Evolutionary conservation across 2,888 invertebrate species (phyloP).

Genomic region (Gortyna flavago): DNA sequence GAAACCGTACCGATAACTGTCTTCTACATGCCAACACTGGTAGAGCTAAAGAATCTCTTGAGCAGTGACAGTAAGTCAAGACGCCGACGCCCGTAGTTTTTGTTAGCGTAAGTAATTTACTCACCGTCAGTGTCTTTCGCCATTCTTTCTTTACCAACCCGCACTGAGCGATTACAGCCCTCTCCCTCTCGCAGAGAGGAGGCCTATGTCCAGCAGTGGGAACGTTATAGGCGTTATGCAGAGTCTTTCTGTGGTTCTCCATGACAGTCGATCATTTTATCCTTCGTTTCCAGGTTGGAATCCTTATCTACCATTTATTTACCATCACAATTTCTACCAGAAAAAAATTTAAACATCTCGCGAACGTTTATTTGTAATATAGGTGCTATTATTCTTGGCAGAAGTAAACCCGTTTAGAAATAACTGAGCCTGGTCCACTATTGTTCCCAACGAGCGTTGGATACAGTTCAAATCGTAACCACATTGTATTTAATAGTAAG

Average conservation of each 20-base stretch:
- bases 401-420: conserved; percentile 61
- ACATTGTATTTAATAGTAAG: conserved; percentile 26
- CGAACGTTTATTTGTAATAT: conserved; percentile 39
- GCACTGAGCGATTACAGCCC: too few species aligned
- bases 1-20: background rate
- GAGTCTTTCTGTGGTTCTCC: background rate
- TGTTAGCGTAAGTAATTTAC: background rate
- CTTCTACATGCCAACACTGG: background rate
- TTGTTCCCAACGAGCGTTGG: conserved; percentile 57
- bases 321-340: background rate
- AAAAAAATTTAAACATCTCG: conserved; percentile 12
- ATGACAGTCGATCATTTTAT: background rate
- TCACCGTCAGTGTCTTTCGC: background rate
- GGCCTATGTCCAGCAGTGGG: too few species aligned
- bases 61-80: background rate
- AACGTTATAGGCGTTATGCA: too few species aligned
- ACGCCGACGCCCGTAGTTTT: background rate
- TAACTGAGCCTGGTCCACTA: conserved; percentile 54
- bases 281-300: background rate
- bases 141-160: too few species aligned
- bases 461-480: conserved; percentile 57
- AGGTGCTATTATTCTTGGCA: conserved; percentile 64
- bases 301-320: background rate
- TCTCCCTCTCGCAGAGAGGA: too few species aligned
- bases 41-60: too few species aligned